Evolutionary conservation across 2,113 vertebrate genomes (phyloP), one percentile per base, ranked within the genome.

Genomic region (Octodon degus): DNA sequence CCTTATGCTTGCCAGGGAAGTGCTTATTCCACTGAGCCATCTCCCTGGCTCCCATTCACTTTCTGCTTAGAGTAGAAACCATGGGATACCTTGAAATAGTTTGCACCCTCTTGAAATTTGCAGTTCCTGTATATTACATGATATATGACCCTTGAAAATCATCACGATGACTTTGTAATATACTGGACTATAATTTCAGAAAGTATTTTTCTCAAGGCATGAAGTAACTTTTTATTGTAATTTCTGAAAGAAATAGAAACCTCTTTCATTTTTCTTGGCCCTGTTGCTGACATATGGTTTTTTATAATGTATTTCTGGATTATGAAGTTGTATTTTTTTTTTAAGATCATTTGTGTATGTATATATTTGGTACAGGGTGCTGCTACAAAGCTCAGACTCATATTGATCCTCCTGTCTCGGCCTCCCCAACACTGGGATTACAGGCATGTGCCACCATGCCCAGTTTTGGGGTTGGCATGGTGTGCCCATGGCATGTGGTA

Each of bases 261-360:
- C 86, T 3, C 34, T 30, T 11, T 76, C 88, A 92, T 27, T 95
- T 95, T 80, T 93, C 24, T 17, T 98, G 97, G 94, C 96, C 90
- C 89, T 98, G 94, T 84, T 86, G 96, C 96, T 98, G 95, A 98
- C 16, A 20, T 11, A 5, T 97, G 96, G 92, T 95, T 98, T 97
- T 97, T 98, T 92, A 40, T 37, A 10, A 81, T 27, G 30, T 95
- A 96, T 97, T 97, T 87, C 97, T 93, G 60, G 96, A 82, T 96
- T 98, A 98, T 98, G 98, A 98, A 98, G 98, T 98, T 98, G 34
- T 96, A 70, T 96, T 96, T 96, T 58, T 58, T 58, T 58, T 58
- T 14, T 16, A 55, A 58, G 17, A 58, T 58, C 55, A 58, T 58
- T 58, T 58, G 17, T 58, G 16, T 58, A 19, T 58, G 16, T 58